Conservation (phyloP, 2,113 vertebrate species). For the Macquaria australasica region DNA sequence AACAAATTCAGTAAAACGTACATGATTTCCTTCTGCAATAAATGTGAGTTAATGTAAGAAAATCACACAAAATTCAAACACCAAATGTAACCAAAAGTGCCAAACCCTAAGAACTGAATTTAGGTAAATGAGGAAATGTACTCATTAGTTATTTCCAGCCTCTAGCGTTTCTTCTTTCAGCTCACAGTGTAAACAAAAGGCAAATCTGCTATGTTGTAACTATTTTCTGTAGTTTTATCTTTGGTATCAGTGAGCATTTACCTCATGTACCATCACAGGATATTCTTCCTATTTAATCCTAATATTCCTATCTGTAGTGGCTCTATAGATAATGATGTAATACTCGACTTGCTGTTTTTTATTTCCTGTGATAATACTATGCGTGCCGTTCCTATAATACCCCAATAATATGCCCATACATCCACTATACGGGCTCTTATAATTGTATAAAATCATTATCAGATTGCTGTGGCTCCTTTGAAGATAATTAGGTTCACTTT, state of each 20-base stretch:
- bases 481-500: slow-evolving; percentile 46
- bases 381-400: not conserved
- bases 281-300: not conserved
- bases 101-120: not conserved
- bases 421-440: not conserved
- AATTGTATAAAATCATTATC: slow-evolving; percentile 17
- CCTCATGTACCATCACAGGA: not conserved
- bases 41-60: not conserved
- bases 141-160: not conserved
- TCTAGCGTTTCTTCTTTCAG: not conserved
- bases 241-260: not conserved
- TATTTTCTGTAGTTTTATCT: not conserved
- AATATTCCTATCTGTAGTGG: not conserved
- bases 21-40: not conserved
- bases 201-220: not conserved
- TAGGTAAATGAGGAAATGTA: not conserved
- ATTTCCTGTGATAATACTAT: not conserved
- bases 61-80: not conserved
- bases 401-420: not conserved
- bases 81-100: not conserved
- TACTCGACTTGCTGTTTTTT: not conserved
- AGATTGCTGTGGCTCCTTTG: slow-evolving; percentile 18
- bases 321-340: not conserved
- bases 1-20: not conserved
- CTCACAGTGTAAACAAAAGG: not conserved